These are phyloP conservation scores for Trichechus manatus DNA, from an alignment of 2,113 vertebrate genomes.

Conservation along the genomic window DNA sequence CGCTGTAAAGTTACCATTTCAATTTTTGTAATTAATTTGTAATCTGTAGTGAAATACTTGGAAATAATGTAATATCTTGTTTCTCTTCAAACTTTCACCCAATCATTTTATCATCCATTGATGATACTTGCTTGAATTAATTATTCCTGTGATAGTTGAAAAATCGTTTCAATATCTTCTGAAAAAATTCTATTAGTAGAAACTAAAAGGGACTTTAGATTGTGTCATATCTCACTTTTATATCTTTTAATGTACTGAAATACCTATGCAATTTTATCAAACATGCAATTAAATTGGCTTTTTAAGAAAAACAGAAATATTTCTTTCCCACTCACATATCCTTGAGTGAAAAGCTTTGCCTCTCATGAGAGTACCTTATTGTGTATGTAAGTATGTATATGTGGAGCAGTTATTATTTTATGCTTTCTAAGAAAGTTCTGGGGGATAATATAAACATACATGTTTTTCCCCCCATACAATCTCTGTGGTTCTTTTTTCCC, in stretches of 20 bases:
- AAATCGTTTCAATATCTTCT: background rate
- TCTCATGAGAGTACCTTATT: background rate
- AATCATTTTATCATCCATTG: background rate
- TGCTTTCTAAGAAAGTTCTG: background rate
- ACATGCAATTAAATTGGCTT: background rate
- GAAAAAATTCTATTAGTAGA: background rate
- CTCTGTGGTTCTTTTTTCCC: background rate
- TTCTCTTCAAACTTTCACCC: background rate
- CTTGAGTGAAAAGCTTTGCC: background rate
- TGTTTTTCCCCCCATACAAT: background rate
- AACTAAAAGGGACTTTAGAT: background rate
- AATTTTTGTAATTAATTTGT: background rate
- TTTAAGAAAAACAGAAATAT: background rate
- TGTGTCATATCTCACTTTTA: slow-evolving; percentile 34
- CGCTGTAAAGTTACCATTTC: background rate
- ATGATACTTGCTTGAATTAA: background rate
- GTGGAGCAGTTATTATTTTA: background rate
- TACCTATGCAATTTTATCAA: background rate
- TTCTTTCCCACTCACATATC: background rate
- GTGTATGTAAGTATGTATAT: background rate
- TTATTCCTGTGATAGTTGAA: background rate
- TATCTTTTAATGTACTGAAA: background rate
- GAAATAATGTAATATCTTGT: background rate
- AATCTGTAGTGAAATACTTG: background rate
- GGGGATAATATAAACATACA: background rate